Evolutionary conservation across 2,888 invertebrate genomes (phyloP), one percentile per base, ranked within the genome.

Genomic region (Epirrhoe tristata): DNA sequence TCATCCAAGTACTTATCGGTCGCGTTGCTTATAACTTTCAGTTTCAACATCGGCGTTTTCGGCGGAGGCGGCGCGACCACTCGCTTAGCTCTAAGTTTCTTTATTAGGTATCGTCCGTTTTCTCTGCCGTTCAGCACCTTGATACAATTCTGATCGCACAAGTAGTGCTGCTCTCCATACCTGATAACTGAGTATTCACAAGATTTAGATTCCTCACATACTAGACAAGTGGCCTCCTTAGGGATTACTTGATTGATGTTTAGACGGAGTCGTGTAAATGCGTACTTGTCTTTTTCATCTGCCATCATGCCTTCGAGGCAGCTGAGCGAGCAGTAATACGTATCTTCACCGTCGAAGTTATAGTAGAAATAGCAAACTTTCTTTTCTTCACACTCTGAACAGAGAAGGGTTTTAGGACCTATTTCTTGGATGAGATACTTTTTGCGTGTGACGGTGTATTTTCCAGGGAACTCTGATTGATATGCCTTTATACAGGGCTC

Each of bases 121-220:
- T 93, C 91, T 76, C 74, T 82, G 71, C 58, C 67, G 51, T 93
- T 93, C 39, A 93, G 93, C 8, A 90, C 83, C 56, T 94, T 94
- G 34, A 96, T 88, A 76, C 96, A 96, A 59, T 81, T 77, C 53
- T 94, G 93, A 36, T 93, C 93, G 76, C 96, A 96, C 48, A 96
- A 85, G 67, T 90, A 86, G 59, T 85, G 86, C 0, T 78, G 78
- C 8, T 93, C 88, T 14, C 94, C 94, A 55, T 95, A 95, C 55
- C 94, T 89, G 51, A 85, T 77, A 60, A 95, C 84, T n/a, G 82
- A 79, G 70, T 87, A 95, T 73, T 81, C 84, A 83, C 94, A 95
- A 66, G 78, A 81, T 81, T 90, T 94, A 43, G 76, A 82, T 77
- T 91, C 88, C 31, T 89, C 86, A 75, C 95, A 95, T 6, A 92